Base-by-base conservation (phyloP, 2,888 invertebrate genomes). In the Pyralis farinalis region DNA sequence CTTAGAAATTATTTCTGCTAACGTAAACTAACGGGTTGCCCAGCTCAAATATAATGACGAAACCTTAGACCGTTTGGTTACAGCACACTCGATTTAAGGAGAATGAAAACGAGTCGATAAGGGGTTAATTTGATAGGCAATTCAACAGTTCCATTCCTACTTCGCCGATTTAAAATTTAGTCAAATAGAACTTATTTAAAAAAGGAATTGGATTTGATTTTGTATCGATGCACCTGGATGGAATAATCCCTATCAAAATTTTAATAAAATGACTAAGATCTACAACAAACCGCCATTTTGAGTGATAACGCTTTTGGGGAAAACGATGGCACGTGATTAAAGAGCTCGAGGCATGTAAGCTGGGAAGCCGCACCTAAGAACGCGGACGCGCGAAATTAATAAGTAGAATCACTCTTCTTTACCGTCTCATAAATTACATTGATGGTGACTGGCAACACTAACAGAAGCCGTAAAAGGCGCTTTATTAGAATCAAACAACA, bases 351-450 rank as follows among this genome's bases (percentile, higher is more conserved):
- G 73, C 77, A 71, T 76, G 74, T 79, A 73, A 74, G 71, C 69
- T 59, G 66, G 66, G 64, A 72, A 75, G 74, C 74, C 78, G 57
- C 77, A 71, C 77, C 78, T 74, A 46, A 43, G 47, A 63, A 64
- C 66, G 72, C 66, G 66, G 64, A 69, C 70, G 65, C 63, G 63
- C 58, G 66, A 84, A 83, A 85, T 86, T 85, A 85, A 84, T 84
- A 84, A 84, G 74, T 71, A 63, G 64, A 81, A 84, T 83, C 72
- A 80, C 76, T 83, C 76, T 77, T 77, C 75, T 73, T 79, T 74
- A 77, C 73, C 74, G 71, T 53, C 69, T 60, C 75, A 75, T 85
- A 85, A 85, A 85, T 83, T 73, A 81, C 70, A 73, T 78, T 80
- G 80, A 85, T 79, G 77, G 75, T 66, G 64, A 70, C 75, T 75